A percentile compares a stretch with the other conserved stretches of the same genome.
Conservation (phyloP, 2,113 vertebrate species). For the Ciconia maguari region DNA sequence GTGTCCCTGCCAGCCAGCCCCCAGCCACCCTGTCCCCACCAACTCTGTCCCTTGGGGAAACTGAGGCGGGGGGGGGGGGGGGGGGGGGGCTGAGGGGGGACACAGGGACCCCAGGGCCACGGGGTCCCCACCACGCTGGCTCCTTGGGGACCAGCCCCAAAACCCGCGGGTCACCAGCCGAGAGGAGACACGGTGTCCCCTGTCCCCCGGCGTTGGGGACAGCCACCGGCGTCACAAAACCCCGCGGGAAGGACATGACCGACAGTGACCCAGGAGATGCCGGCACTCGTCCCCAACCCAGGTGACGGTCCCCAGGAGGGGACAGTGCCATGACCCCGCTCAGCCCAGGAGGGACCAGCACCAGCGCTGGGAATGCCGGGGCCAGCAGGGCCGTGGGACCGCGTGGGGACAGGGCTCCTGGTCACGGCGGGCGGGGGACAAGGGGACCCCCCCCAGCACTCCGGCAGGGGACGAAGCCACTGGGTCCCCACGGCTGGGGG, state of each 20-base stretch:
- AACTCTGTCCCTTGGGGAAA: background rate
- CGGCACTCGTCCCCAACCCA: background rate
- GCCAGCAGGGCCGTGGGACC: background rate
- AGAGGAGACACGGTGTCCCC: background rate
- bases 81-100: background rate
- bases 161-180: background rate
- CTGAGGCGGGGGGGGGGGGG: fast-evolving
- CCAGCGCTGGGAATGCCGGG: background rate
- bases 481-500: background rate
- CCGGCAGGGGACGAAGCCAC: background rate
- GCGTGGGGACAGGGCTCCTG: background rate
- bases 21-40: background rate
- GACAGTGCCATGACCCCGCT: background rate
- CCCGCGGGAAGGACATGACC: background rate
- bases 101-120: no score
- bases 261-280: background rate
- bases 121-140: background rate
- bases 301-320: background rate
- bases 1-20: background rate
- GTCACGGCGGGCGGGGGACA: fast-evolving
- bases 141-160: background rate
- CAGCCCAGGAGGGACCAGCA: no score
- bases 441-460: background rate
- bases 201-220: background rate
- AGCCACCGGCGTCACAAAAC: background rate